Evolutionary conservation across 2,113 vertebrate species (phyloP).

Genomic region (rat (Rattus norvegicus)): DNA sequence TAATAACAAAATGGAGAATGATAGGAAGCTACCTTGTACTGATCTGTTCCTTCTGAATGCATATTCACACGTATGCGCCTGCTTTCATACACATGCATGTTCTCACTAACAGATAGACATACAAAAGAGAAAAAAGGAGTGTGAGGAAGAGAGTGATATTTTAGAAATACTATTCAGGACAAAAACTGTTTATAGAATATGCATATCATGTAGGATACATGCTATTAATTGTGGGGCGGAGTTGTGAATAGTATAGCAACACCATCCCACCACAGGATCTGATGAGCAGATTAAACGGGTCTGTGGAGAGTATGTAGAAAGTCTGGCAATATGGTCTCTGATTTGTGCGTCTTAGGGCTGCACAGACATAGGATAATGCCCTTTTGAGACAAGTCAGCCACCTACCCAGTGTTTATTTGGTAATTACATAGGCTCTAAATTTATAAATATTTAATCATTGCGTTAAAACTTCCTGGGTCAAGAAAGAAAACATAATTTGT

Average conservation of each 20-base stretch:
- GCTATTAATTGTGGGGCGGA: background rate
- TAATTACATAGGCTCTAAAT: background rate
- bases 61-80: background rate
- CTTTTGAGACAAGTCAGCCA: background rate
- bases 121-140: background rate
- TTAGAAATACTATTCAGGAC: background rate
- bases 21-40: background rate
- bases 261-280: background rate
- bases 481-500: background rate
- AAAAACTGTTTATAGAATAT: background rate
- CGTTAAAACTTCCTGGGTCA: background rate
- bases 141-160: background rate
- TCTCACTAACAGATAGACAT: too few species aligned
- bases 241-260: background rate
- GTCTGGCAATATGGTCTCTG: background rate
- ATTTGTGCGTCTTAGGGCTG: background rate
- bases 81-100: too few species aligned
- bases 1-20: background rate
- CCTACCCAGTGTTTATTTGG: background rate
- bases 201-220: background rate
- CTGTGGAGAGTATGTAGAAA: slow-evolving; percentile 5
- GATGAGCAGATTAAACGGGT: background rate
- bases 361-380: background rate
- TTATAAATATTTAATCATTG: slow-evolving; percentile 34
- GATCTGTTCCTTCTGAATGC: background rate